These are phyloP conservation scores for Reinhardtius hippoglossoides DNA, from an alignment of 2,113 vertebrate genomes.

Conservation along the genomic window DNA sequence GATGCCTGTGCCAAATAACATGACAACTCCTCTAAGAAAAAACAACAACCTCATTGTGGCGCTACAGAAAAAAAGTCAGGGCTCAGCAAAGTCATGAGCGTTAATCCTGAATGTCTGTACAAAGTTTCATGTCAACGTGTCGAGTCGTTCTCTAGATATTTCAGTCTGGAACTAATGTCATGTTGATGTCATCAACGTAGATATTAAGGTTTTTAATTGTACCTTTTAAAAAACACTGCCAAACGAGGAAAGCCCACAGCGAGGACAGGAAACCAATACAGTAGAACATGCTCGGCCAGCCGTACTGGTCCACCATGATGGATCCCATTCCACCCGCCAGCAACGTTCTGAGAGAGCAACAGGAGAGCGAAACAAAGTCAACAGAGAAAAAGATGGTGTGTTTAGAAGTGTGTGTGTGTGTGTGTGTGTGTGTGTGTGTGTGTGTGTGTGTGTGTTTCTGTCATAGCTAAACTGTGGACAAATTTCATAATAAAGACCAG, in stretches of 20 bases:
- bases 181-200: no score
- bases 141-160: no score
- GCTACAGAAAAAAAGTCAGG: no score
- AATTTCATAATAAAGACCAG: not conserved
- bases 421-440: constrained; percentile 16
- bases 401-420: not conserved
- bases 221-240: constrained; percentile 84
- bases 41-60: no score
- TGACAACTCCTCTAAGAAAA: no score
- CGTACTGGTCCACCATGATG: constrained; percentile 84
- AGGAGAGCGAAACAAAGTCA: not conserved
- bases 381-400: not conserved
- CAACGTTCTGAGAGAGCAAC: constrained; percentile 80
- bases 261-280: constrained; percentile 82
- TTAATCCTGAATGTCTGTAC: no score
- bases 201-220: not conserved
- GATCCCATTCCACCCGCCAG: constrained; percentile 88
- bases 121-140: no score
- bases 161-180: no score
- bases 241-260: constrained; percentile 87
- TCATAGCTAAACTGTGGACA: no score
- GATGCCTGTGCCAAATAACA: no score
- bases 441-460: constrained; percentile 11
- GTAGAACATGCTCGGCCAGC: constrained; percentile 92
- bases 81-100: no score